phyloP scores from a whole-genome alignment of 2,113 vertebrate genomes.

The Apistogramma diplotaenia region DNA sequence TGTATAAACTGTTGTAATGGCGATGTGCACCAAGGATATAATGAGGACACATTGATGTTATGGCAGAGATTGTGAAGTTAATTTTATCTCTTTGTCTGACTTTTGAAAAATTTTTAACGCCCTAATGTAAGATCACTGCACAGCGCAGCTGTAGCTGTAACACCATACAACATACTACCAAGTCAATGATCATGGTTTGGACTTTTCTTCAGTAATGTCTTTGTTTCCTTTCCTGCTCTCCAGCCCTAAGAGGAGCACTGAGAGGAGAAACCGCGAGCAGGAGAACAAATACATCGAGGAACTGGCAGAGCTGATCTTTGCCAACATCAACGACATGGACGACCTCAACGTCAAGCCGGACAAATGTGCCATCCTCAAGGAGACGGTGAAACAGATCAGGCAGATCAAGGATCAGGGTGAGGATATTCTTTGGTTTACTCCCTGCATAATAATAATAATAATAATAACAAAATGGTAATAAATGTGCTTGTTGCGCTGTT shows the following conservation, averaged over 20 bases:
- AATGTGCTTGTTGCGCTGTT: not conserved
- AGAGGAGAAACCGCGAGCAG: conserved; percentile 95
- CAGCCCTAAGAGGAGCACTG: conserved; percentile 93
- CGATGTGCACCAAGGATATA: not conserved
- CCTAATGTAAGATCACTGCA: not conserved
- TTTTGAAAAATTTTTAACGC: not conserved
- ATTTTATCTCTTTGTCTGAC: not conserved
- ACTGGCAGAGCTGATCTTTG: conserved; percentile 96
- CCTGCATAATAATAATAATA: not conserved
- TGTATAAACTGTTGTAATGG: conserved; percentile 17
- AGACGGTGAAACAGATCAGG: conserved; percentile 99
- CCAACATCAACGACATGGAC: conserved; percentile 97
- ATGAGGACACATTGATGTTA: not conserved
- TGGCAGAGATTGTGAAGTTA: not conserved
- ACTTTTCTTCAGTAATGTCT: not conserved
- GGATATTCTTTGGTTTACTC: conserved; percentile 7
- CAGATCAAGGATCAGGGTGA: conserved; percentile 99
- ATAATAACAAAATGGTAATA: not conserved
- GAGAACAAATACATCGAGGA: conserved; percentile 99
- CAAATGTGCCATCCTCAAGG: conserved; percentile 98
- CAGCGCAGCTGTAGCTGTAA: not conserved
- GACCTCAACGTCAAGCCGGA: conserved; percentile 98
- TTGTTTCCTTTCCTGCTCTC: not conserved
- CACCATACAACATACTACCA: not conserved
- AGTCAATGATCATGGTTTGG: not conserved